Evolutionary conservation across 2,113 vertebrate genomes (phyloP), one percentile per base, ranked within the genome.

Genomic region (Myotis davidii): DNA sequence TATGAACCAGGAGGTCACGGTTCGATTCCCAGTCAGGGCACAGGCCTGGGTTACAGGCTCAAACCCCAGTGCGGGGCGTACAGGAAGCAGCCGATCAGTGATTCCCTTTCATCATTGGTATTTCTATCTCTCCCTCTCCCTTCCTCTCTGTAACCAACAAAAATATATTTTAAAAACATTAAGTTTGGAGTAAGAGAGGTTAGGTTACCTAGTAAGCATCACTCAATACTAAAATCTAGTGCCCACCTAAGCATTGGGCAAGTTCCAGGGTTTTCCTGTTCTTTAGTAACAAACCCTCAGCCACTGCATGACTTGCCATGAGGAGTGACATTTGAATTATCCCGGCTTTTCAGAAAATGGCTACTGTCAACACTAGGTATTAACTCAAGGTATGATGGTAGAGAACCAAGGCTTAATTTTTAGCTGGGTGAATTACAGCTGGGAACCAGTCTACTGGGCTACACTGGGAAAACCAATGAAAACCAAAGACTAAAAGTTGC

Each of bases 321-420:
- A 20, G 20, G 2, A 83, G 9, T 54, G 61, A 79, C 6, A 45
- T 77, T 79, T 84, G 61, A 48, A 16, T 84, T 56, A 91, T 85
- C 32, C 52, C 9, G 45, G 42, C 72, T 52, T 34, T 23, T 82
- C 61, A 34, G 65, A 34, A 67, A 67, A 67, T 1, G 13, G 29
- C 39, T 50, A 59, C n/a, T 92, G 3, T 52, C 18, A 88, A 65
- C 4, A 85, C n/a, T 10, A 79, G 29, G 34, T 54, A 34, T 34
- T 81, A 70, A 59, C 56, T 59, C 21, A 59, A 3, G 6, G 9
- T 59, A 92, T 32, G 48, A 70, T 11, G 4, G 20, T 3, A 93
- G 56, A 85, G 90, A 93, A 21, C 48, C 54, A 88, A 94, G 39
- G 14, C 34, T 76, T 0, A 78, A 78, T 70, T 93, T 76, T 88